Conservation (phyloP, 2,113 vertebrate genomes). For the Notothenia coriiceps region DNA sequence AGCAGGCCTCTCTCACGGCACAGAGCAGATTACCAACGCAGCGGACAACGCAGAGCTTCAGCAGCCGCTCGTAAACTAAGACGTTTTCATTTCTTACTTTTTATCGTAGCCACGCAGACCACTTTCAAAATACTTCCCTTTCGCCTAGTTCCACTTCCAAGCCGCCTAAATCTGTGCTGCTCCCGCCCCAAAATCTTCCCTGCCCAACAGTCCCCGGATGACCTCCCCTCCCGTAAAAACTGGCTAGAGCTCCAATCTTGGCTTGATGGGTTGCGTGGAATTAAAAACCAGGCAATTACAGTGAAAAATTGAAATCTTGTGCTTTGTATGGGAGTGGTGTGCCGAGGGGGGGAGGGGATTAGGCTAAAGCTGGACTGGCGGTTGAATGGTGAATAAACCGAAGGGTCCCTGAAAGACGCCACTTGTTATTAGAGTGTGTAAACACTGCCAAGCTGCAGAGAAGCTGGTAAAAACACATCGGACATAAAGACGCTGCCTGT, state of each 20-base stretch:
- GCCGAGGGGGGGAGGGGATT: conserved; percentile 79
- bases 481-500: conserved; percentile 83
- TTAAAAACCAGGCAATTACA: conserved; percentile 86
- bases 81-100: conserved; percentile 82
- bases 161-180: conserved; percentile 78
- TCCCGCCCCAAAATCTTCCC: conserved; percentile 65
- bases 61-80: conserved; percentile 69
- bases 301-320: conserved; percentile 84
- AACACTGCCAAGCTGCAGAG: conserved; percentile 86
- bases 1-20: conserved; percentile 47
- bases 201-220: conserved; percentile 78
- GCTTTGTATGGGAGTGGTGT: conserved; percentile 81
- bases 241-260: conserved; percentile 83
- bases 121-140: conserved; percentile 76
- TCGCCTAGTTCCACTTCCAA: conserved; percentile 73
- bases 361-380: conserved; percentile 84
- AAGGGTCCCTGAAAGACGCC: conserved; percentile 84
- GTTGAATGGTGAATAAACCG: conserved; percentile 79
- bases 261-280: conserved; percentile 81
- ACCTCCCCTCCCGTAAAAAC: conserved; percentile 75
- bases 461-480: conserved; percentile 86
- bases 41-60: conserved; percentile 50
- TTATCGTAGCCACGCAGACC: conserved; percentile 83
- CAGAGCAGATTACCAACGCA: conserved; percentile 72
- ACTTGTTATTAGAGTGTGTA: conserved; percentile 88